Base-by-base conservation (phyloP, 2,797 vertebrate genomes). In the Oreochromis grahami region DNA sequence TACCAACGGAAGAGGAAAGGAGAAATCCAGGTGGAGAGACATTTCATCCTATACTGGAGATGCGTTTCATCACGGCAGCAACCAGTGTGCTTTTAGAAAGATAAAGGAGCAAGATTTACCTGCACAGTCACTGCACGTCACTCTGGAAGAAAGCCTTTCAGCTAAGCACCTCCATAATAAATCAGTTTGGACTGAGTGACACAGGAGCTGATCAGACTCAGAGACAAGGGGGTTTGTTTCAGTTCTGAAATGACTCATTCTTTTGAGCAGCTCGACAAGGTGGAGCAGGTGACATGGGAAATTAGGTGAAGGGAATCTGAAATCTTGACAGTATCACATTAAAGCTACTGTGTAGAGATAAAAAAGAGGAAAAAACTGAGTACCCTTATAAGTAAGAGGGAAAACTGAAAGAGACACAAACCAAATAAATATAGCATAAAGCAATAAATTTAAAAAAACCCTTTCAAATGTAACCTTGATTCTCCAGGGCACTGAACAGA, bases 301-400 rank as follows among this genome's bases (percentile, higher is more conserved):
- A 93, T 96, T 89, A 93, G 82, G 84, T 45, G 32, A 26, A 55
- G 52, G 60, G 80, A 84, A 74, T 68, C 77, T 84, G 86, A 87
- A 87, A 87, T 81, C 79, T 82, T 68, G 77, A 88, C 87, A 65
- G 86, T 19, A 24, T 77, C 51, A 55, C 58, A 84, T 85, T 87
- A 85, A 89, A 89, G 87, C 32, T 78, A 81, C 77, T 74, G 79
- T 12, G 9, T 24, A 81, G 9, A 76, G 50, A 45, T 70, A 45
- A 70, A 45, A 26, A 36, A 63, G 17, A 63, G 36, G 32, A n/a
- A 36, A 36, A 70, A 70, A 29, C 14, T 45, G 21, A 70, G 70
- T 34, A 74, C 45, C 15, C 5, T 32, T 50, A 32, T 32, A 74
- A 74, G 68, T 48, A 29, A 32, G 17, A 48, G 1, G 26, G 26